Evolutionary conservation across 1,140 invertebrate species (phyloP), one percentile per base, ranked within the genome.

Genomic region (Zaprionus vittiger): DNA sequence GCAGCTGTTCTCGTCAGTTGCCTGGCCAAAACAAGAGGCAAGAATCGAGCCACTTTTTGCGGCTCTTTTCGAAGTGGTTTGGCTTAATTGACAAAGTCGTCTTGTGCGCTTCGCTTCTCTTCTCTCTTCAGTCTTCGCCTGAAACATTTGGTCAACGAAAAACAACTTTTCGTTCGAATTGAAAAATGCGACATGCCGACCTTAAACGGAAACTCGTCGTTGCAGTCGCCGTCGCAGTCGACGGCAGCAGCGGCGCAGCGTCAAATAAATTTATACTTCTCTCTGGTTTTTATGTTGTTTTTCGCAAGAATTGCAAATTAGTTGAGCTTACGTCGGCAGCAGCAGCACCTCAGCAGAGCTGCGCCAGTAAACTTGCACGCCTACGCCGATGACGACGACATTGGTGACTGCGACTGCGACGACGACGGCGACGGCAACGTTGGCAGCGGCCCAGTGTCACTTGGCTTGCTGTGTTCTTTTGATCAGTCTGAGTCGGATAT

Each of bases 231-330:
- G 73, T 54, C 44, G 17, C 28, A 22, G 78, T 68, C 64, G 47
- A 34, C 55, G 52, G 60, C 67, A 47, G 22, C 22, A 17, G 7
- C 68, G 14, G 37, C 26, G 34, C 62, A 66, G 78, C 69, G 47
- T 67, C 73, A 67, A 83, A 89, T 83, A 87, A 87, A 87, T 87
- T 83, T 65, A 55, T 74, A 79, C 77, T 56, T 83, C 70, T 65
- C 44, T 85, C 34, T 5, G 47, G 52, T 80, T 14, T 1, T 22
- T 65, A 64, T 65, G n/a, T 79, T 79, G 64, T 84, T 89, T 89
- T 89, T 79, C 85, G 73, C 82, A 90, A 90, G 84, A 90, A 90
- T 85, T 83, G 85, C 85, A 90, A 90, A 90, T 90, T 90, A 85
- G 81, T 90, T 76, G 57, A 87, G 57, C 77, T 59, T 17, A 66